phyloP scores from a whole-genome alignment of 2,797 vertebrate genomes.

The Geotrypetes seraphini region DNA sequence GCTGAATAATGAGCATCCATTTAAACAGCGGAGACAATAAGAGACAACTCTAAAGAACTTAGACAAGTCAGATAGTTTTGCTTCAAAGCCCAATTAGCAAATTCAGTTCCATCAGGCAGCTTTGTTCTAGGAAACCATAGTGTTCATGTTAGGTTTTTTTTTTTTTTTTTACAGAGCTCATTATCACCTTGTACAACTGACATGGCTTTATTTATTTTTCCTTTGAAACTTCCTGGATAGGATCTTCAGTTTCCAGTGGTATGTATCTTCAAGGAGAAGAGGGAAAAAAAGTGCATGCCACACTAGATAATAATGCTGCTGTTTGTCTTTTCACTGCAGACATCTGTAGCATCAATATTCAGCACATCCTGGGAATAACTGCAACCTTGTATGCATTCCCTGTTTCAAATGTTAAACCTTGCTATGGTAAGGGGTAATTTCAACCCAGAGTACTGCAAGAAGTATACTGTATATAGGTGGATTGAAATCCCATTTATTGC shows the following conservation, averaged over 20 bases:
- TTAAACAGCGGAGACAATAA: constrained; percentile 1
- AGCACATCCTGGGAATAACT: constrained; percentile 1
- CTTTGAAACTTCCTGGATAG: constrained; percentile 8
- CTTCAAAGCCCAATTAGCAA: constrained; percentile 1
- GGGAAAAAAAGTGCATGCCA: constrained; percentile 6
- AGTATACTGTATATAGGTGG: no score
- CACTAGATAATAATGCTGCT: background rate
- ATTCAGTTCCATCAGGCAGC: constrained; percentile 1
- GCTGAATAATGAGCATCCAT: constrained; percentile 21
- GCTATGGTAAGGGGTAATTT: constrained; percentile 4
- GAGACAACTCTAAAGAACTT: constrained; percentile 9
- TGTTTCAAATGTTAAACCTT: constrained; percentile 1
- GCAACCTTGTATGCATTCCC: constrained; percentile 3
- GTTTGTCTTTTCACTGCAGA: constrained; percentile 4
- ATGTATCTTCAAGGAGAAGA: background rate
- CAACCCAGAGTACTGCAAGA: no score
- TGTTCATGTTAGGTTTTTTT: background rate
- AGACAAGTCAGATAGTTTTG: background rate
- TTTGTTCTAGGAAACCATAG: constrained; percentile 10
- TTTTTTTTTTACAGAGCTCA: background rate
- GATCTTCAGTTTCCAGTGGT: constrained; percentile 19
- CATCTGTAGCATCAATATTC: constrained; percentile 1
- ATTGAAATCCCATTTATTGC: no score
- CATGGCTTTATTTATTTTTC: constrained; percentile 3
- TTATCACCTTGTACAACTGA: background rate